Evolutionary conservation across 2,113 vertebrate species (phyloP).

Genomic region (Cyanocitta stelleri): DNA sequence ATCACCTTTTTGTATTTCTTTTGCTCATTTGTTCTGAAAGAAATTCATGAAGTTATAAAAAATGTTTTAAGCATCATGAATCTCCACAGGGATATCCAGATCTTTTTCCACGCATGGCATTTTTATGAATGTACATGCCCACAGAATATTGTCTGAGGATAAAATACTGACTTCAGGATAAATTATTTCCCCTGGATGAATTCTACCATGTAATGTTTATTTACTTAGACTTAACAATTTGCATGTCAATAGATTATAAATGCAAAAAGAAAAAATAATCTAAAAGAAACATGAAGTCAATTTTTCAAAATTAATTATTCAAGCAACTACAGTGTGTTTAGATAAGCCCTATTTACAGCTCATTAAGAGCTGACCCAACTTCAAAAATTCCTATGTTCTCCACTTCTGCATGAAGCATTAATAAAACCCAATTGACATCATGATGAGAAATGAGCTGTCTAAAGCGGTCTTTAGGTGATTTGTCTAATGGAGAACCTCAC

Average conservation of each 20-base stretch:
- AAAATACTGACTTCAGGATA: not conserved
- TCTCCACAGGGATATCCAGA: not conserved
- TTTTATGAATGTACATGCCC: not conserved
- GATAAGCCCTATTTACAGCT: not conserved
- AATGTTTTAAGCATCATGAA: not conserved
- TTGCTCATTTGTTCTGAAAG: not conserved
- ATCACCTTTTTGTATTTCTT: not conserved
- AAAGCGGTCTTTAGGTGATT: not conserved
- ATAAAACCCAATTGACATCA: not conserved
- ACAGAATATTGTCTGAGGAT: not conserved
- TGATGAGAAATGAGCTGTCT: not conserved
- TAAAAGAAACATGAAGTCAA: not conserved
- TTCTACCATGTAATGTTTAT: not conserved
- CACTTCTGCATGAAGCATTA: not conserved
- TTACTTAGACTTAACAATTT: not conserved
- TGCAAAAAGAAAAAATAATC: not conserved
- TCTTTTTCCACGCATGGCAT: not conserved
- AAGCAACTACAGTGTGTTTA: not conserved
- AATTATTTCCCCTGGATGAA: not conserved
- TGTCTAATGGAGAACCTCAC: not conserved
- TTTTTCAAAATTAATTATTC: not conserved
- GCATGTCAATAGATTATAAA: not conserved
- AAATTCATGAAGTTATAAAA: not conserved
- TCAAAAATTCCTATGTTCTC: not conserved
- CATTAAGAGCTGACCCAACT: not conserved